Evolutionary conservation across 2,113 vertebrate genomes (phyloP), one percentile per base, ranked within the genome.

Genomic region (Pterophyllum scalare): DNA sequence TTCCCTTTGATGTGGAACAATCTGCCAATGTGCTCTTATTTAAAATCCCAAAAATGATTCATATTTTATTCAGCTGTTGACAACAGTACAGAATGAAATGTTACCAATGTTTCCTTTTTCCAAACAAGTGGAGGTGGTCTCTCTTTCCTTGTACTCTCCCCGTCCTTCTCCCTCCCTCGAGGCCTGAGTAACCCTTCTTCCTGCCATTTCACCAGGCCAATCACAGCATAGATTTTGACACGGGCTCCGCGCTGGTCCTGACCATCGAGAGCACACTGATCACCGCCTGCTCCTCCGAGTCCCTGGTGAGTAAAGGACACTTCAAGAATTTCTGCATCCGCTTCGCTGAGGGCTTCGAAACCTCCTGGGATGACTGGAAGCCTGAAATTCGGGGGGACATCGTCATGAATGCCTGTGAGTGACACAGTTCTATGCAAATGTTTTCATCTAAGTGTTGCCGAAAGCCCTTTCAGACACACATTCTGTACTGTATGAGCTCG

Each of bases 301-400:
- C 98, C 40, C 94, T 99, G 79, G 98, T 99, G 70, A 99, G 98
- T 95, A 99, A 99, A 96, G 98, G 98, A 3, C 98, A 99, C 91
- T 99, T 99, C 91, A 99, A 99, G 94, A 99, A 98, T 91, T 99
- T 99, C 93, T 99, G 98, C 84, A 98, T 99, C 75, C 98, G 98
- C 83, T 99, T 99, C 81, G 98, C 98, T 22, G 98, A 99, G 89
- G 98, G 98, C 79, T 99, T 99, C 90, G 98, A 99, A 94, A 99
- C 97, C 4, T 96, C 97, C 3, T 99, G 98, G 98, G 98, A 99
- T 64, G 98, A 99, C 93, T 99, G 98, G 98, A 99, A 99, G 81
- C 98, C 98, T 40, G 98, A 99, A 94, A 82, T 98, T 65, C 96
- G 97, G 86, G 97, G 97, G 33, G 98, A 99, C 77, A 90, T 98